Percentiles rank a stretch among this genome's conserved stretches.
These are phyloP conservation scores for Epinephelus moara DNA, from an alignment of 2,113 vertebrate genomes.

Conservation along the genomic window DNA sequence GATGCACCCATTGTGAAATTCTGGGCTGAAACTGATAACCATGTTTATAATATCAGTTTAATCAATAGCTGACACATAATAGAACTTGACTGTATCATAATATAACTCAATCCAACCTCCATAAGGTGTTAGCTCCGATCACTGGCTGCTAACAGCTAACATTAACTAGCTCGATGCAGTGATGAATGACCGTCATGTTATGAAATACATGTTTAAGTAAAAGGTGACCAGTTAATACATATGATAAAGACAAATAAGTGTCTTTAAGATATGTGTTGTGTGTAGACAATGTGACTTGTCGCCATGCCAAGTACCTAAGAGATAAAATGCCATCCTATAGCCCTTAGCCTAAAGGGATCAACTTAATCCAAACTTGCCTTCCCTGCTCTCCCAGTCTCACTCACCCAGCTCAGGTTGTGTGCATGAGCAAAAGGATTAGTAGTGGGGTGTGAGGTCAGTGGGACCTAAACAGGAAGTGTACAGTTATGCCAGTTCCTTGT, in stretches of 20 bases:
- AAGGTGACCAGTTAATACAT: not conserved
- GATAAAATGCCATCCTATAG: slow-evolving; percentile 1
- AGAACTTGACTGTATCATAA: no score
- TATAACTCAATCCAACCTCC: no score
- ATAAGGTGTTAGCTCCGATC: no score
- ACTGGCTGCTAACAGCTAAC: no score
- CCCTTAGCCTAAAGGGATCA: slow-evolving; percentile 21
- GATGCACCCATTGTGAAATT: not conserved
- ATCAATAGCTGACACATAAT: no score
- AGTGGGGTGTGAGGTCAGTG: slow-evolving; percentile 23
- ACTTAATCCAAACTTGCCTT: slow-evolving; percentile 8
- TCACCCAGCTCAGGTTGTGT: slow-evolving; percentile 51
- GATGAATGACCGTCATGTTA: not conserved
- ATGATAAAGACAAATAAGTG: not conserved
- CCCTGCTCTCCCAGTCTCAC: slow-evolving; percentile 26
- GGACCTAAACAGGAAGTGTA: slow-evolving; percentile 44
- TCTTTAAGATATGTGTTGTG: not conserved
- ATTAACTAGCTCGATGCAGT: not conserved
- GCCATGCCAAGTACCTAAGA: slow-evolving; percentile 21
- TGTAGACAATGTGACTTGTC: not conserved
- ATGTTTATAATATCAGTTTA: no score
- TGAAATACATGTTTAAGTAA: not conserved
- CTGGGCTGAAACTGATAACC: no score
- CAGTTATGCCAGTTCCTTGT: slow-evolving; percentile 6
- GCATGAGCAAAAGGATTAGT: slow-evolving; percentile 46